phyloP scores from a whole-genome alignment of 2,113 vertebrate genomes.

The Beaufortia kweichowensis region DNA sequence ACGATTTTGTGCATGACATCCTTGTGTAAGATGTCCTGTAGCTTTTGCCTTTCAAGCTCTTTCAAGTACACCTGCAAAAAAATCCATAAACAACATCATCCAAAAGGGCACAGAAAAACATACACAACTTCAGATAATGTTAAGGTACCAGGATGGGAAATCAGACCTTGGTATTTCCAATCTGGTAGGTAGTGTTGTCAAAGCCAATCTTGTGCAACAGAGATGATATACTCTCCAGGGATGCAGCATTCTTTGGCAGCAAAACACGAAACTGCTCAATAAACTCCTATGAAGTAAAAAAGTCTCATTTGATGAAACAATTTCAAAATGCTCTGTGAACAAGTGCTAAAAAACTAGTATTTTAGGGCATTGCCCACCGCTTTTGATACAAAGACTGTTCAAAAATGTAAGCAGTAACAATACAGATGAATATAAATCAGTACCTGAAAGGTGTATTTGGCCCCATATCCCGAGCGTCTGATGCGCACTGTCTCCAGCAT shows the following conservation, averaged over 20 bases:
- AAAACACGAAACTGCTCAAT: slow-evolving; percentile 90
- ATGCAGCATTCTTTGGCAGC: slow-evolving; percentile 79
- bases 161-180: slow-evolving; percentile 92
- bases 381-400: not conserved
- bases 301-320: not conserved
- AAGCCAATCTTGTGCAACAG: slow-evolving; percentile 82
- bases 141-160: not conserved
- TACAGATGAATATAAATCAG: not conserved
- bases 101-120: not conserved
- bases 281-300: slow-evolving; percentile 80
- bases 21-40: slow-evolving; percentile 88
- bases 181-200: slow-evolving; percentile 87
- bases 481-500: slow-evolving; percentile 98
- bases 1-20: slow-evolving; percentile 94
- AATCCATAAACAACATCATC: not conserved
- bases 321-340: not conserved
- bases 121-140: not conserved
- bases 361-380: too few relatives aligned
- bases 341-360: too few relatives aligned
- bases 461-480: slow-evolving; percentile 93
- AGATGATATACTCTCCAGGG: slow-evolving; percentile 79
- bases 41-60: slow-evolving; percentile 85
- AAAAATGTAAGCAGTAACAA: not conserved
- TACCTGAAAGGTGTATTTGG: slow-evolving; percentile 97
- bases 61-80: slow-evolving; percentile 90